Evolutionary conservation across 2,888 invertebrate genomes (phyloP).

Genomic region (Spisula subtruncata): DNA sequence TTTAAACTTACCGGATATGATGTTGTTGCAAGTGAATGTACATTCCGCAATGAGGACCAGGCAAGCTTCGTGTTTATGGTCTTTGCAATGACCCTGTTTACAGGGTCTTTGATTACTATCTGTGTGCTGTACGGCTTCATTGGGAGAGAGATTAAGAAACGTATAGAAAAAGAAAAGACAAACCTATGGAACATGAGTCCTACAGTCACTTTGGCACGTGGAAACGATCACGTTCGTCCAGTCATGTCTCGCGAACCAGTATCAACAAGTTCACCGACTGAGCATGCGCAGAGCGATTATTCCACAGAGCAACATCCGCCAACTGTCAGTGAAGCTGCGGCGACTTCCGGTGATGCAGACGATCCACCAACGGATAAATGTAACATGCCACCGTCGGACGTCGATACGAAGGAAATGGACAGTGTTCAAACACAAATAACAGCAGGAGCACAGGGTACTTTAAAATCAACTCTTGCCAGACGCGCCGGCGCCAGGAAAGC

Average conservation of each 20-base stretch:
- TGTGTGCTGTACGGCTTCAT: conserved; percentile 68
- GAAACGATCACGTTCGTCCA: conserved; percentile 33
- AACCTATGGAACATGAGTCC: conserved; percentile 57
- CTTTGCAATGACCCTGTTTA: conserved; percentile 65
- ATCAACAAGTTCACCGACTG: background rate
- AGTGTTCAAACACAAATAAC: conserved; percentile 23
- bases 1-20: conserved; percentile 36
- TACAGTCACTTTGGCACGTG: conserved; percentile 61
- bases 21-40: conserved; percentile 59
- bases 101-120: conserved; percentile 52
- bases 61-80: conserved; percentile 52
- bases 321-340: background rate
- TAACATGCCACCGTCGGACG: conserved; percentile 12
- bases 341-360: conserved; percentile 25
- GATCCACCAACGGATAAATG: conserved; percentile 2
- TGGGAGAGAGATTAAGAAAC: conserved; percentile 62
- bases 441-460: conserved; percentile 30
- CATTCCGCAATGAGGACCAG: conserved; percentile 50
- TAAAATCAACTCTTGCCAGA: conserved; percentile 39
- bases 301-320: background rate
- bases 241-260: background rate
- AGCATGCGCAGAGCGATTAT: background rate
- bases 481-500: conserved; percentile 66
- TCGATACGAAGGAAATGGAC: conserved; percentile 25
- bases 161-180: conserved; percentile 56